phyloP scores from a whole-genome alignment of 1,140 invertebrate genomes.

The Teleogryllus occipitalis region DNA sequence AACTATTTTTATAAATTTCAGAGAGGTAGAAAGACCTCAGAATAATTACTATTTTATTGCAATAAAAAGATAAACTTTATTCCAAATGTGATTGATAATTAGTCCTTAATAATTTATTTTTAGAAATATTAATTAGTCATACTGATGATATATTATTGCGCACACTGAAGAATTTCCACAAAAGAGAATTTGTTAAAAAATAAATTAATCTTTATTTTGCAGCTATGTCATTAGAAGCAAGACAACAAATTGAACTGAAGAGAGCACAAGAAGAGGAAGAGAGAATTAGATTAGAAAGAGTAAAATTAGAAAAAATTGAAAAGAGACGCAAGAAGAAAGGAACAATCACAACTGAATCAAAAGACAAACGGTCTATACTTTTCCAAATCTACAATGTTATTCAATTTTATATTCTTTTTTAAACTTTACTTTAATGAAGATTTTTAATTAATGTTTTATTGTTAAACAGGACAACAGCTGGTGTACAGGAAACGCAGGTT shows the following conservation, averaged over 20 bases:
- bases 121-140: too few species aligned
- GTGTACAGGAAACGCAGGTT: conserved; percentile 42
- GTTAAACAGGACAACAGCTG: conserved; percentile 38
- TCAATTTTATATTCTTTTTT: background rate
- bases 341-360: conserved; percentile 25
- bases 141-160: too few species aligned
- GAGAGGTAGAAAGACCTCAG: too few species aligned
- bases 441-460: conserved; percentile 15
- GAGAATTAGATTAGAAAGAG: conserved; percentile 43
- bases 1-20: too few species aligned
- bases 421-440: background rate
- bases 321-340: conserved; percentile 28
- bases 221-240: conserved; percentile 33
- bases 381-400: background rate
- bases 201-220: background rate
- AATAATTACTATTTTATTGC: too few species aligned
- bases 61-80: too few species aligned
- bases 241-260: conserved; percentile 38
- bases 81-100: too few species aligned
- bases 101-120: too few species aligned
- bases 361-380: background rate
- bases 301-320: conserved; percentile 40
- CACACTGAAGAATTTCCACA: too few species aligned
- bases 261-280: conserved; percentile 48
- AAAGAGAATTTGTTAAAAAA: too few species aligned